A percentile compares a stretch with the other conserved stretches of the same genome.
phyloP scores from a whole-genome alignment of 2,797 vertebrate species.

The Poeciliopsis paucimaculata region DNA sequence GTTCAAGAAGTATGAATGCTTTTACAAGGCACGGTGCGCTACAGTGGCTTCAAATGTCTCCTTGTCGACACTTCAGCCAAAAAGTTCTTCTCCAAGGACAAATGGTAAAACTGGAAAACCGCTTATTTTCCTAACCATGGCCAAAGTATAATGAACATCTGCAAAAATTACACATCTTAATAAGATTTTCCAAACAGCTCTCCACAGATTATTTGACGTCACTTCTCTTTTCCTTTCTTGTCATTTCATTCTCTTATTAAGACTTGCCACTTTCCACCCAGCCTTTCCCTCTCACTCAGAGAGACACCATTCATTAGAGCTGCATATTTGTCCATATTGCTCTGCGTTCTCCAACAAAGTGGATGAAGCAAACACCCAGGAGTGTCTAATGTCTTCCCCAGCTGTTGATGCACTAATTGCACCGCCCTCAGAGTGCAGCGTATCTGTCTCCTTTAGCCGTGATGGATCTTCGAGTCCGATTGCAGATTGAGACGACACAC shows the following conservation, averaged over 20 bases:
- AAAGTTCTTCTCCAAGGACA: conserved; percentile 62
- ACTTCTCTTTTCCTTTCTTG: conserved; percentile 14
- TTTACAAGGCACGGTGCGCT: background rate
- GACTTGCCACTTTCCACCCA: conserved; percentile 26
- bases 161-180: conserved; percentile 65
- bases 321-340: conserved; percentile 46
- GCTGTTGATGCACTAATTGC: conserved; percentile 77
- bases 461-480: conserved; percentile 66
- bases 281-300: conserved; percentile 49
- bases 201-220: conserved; percentile 46
- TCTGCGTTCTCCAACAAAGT: conserved; percentile 58
- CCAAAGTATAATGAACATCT: conserved; percentile 74
- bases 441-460: conserved; percentile 55
- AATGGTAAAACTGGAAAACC: conserved; percentile 59
- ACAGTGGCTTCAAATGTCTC: conserved; percentile 48
- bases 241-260: conserved; percentile 26
- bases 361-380: conserved; percentile 57
- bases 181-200: conserved; percentile 62
- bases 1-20: background rate
- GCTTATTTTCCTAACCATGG: conserved; percentile 65
- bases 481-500: conserved; percentile 49
- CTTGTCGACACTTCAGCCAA: conserved; percentile 29
- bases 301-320: conserved; percentile 66
- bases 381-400: conserved; percentile 77
- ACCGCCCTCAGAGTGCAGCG: conserved; percentile 46